Conservation (phyloP, 2,797 vertebrate genomes). For the Picus viridis region DNA sequence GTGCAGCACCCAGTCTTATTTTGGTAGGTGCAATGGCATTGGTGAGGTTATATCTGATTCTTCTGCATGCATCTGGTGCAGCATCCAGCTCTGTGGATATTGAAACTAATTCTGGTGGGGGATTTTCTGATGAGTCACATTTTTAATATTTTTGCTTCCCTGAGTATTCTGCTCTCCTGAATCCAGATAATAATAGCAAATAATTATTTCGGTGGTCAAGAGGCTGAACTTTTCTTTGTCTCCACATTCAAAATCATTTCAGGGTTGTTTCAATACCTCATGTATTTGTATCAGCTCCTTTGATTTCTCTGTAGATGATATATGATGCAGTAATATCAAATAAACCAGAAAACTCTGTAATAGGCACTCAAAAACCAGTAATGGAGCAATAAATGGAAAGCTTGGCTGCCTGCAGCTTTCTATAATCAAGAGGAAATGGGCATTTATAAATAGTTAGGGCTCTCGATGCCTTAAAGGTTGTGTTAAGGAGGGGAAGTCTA, state of each 20-base stretch:
- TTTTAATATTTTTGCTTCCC: neutral
- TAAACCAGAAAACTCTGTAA: neutral
- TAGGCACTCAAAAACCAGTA: neutral
- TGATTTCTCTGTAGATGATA: neutral
- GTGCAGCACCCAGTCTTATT: neutral
- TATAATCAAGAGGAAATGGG: neutral
- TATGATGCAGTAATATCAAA: neutral
- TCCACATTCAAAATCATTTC: neutral
- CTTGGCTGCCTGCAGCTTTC: constrained; percentile 15
- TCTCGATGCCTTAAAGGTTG: neutral
- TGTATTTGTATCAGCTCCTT: neutral
- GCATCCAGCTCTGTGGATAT: neutral
- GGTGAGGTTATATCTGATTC: neutral
- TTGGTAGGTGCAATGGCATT: neutral
- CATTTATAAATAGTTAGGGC: neutral
- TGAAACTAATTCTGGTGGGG: neutral
- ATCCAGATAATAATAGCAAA: neutral
- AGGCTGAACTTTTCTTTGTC: neutral
- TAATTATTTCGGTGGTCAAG: neutral
- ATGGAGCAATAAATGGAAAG: constrained; percentile 12
- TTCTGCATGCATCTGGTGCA: neutral
- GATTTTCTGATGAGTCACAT: neutral
- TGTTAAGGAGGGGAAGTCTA: neutral
- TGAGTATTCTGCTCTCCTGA: neutral
- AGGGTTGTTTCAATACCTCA: neutral